These are phyloP conservation scores for Coccyzus lansbergi DNA, from an alignment of 2,797 vertebrate genomes.

Conservation along the genomic window DNA sequence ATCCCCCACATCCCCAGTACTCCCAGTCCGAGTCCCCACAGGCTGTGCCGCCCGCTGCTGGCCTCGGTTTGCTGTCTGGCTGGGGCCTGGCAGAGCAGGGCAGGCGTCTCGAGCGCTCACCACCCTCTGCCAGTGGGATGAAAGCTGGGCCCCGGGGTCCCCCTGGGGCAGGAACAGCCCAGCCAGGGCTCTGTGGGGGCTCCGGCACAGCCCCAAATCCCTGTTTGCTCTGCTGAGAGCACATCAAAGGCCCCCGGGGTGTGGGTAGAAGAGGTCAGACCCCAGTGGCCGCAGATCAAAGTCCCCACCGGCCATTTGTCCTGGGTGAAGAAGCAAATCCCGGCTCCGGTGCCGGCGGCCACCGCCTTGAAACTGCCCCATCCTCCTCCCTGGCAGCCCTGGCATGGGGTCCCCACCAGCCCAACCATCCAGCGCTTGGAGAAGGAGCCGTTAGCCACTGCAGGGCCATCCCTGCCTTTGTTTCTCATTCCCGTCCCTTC, in stretches of 20 bases:
- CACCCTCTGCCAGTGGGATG: rapidly evolving
- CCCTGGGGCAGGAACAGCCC: not conserved
- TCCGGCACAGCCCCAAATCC: not conserved
- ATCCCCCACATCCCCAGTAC: not conserved
- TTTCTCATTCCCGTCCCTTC: not conserved
- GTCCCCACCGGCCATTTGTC: not conserved
- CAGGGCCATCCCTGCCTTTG: not conserved
- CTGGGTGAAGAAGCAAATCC: not conserved
- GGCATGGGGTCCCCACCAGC: rapidly evolving
- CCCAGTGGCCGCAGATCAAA: not conserved
- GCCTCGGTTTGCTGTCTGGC: rapidly evolving
- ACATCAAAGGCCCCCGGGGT: not conserved
- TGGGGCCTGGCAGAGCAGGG: not conserved
- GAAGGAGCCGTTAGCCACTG: not conserved
- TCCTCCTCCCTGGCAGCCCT: not conserved
- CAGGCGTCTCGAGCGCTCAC: rapidly evolving
- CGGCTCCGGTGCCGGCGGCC: not conserved
- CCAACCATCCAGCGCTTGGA: rapidly evolving
- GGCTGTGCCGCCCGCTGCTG: rapidly evolving
- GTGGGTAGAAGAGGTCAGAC: not conserved
- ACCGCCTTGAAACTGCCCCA: not conserved
- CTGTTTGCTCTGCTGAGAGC: not conserved
- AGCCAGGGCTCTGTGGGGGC: rapidly evolving
- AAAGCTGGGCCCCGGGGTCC: not conserved
- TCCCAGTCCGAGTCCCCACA: not conserved